Evolutionary conservation across 2,797 vertebrate genomes (phyloP).

Genomic region (Micromesistius poutassou): DNA sequence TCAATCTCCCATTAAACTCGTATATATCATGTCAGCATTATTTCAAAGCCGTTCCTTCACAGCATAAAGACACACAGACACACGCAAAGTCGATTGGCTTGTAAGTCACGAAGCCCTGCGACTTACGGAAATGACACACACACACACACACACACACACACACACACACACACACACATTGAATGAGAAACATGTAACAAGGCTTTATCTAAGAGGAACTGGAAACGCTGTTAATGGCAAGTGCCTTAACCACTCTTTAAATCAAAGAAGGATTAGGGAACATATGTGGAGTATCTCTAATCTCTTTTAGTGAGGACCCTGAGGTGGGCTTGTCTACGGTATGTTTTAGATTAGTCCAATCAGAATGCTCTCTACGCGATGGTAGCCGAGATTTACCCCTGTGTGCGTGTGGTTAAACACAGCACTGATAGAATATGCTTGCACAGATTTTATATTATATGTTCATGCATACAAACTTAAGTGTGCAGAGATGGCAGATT

Average conservation of each 20-base stretch:
- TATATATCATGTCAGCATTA: too few species aligned
- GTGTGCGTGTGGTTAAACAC: not conserved
- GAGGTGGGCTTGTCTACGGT: conserved; percentile 36
- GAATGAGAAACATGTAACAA: conserved; percentile 34
- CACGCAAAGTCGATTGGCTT: conserved; percentile 18
- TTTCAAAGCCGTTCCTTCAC: conserved; percentile 12
- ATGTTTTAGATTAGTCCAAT: conserved; percentile 64
- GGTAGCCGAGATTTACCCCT: not conserved
- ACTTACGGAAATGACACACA: conserved; percentile 22
- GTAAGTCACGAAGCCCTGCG: conserved; percentile 19
- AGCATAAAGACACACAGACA: conserved; percentile 1
- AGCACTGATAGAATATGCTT: too few species aligned
- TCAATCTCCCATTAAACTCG: too few species aligned
- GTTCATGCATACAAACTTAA: not conserved
- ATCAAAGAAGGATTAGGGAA: conserved; percentile 66
- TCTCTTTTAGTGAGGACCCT: conserved; percentile 54
- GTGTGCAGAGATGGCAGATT: conserved; percentile 16
- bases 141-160: not conserved
- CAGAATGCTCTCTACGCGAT: conserved; percentile 36
- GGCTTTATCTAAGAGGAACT: conserved; percentile 58
- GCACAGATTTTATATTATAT: not conserved
- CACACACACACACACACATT: conserved; percentile 14
- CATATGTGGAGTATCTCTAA: conserved; percentile 67
- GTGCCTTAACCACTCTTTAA: conserved; percentile 61
- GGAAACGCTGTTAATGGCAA: conserved; percentile 57